Evolutionary conservation across 2,888 invertebrate genomes (phyloP), one percentile per base, ranked within the genome.

Genomic region (Epiblema foenella): DNA sequence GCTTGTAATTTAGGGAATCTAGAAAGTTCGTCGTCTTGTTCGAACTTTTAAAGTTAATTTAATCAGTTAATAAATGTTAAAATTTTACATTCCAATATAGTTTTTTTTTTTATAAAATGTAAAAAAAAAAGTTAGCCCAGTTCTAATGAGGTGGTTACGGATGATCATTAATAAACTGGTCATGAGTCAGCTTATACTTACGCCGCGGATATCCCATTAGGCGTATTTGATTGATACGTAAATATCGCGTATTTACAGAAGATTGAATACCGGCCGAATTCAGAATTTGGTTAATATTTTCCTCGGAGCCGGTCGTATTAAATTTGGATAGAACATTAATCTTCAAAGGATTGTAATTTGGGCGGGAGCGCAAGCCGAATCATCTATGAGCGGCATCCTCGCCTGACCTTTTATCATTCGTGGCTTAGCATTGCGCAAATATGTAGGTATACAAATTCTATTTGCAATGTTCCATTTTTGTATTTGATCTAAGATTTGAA

Each of bases 271-370:
- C 73, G 72, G 71, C 66, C 72, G 37, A 72, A 72, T 66, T 68
- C 70, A 62, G 73, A 60, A 59, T 68, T 68, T 63, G 75, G 68
- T 75, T 75, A 67, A 78, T 79, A 76, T 78, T 76, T 78, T 76
- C 75, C 75, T 75, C 73, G 75, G 76, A 76, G 74, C 65, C 59
- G 63, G 57, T 72, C 74, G 76, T 75, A 78, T 80, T 78, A 78
- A 78, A 80, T 81, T 75, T 77, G 75, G 75, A 79, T 78, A 74
- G 77, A 78, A 81, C 79, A 82, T 81, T 81, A 84, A 85, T 83
- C 84, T 85, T 84, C 84, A 83, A 85, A 84, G 82, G 81, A 77
- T 80, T 80, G 78, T 79, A 80, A 83, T 81, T 79, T 76, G 70
- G 42, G 73, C 59, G 63, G 66, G 64, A 69, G 60, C 60, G 56